Base-by-base conservation (phyloP, 2,888 invertebrate species). In the Sphecodes monilicornis region DNA sequence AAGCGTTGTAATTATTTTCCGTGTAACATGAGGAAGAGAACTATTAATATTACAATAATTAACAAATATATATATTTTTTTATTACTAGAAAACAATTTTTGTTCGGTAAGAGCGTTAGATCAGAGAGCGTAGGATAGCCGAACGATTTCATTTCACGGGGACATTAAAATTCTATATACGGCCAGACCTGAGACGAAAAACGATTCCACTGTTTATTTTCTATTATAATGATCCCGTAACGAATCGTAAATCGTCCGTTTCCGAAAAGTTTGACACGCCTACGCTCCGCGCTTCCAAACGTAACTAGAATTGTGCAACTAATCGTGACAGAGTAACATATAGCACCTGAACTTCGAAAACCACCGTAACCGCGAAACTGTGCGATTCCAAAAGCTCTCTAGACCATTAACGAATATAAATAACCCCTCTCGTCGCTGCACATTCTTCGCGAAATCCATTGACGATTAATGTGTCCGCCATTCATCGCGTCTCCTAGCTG, bases 281-380 rank as follows among this genome's bases (percentile, higher is more conserved):
- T 36, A 69, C 69, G 60, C 18, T 29, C 74, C 73, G 50, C 60
- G 60, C 66, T n/a, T 86, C 70, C 76, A 69, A 85, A 83, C 85
- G 22, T 84, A 87, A 87, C 80, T 89, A 78, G 85, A 77, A 72
- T 82, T 60, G 87, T 87, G 88, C 82, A 83, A 64, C 75, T 84
- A 87, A 75, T 85, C 78, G 70, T 83, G 76, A 85, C 32, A 68
- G 50, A 86, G 72, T 86, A 87, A 84, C 54, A 39, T 81, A 84
- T 88, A 89, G 89, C 89, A 89, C 89, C 89, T 89, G 82, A 84
- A 86, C 79, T 84, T 84, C 64, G 76, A 74, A 68, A 84, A 84
- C 86, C 84, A 80, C 88, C 79, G 82, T 70, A 29, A 75, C 80
- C 86, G 86, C 73, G 76, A 79, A 82, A 75, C 79, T 86, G 57